A percentile compares a stretch with the other conserved stretches of the same genome.
These are phyloP conservation scores for Drosophila bunnanda DNA, from an alignment of 2,888 invertebrate species.

Conservation along the genomic window DNA sequence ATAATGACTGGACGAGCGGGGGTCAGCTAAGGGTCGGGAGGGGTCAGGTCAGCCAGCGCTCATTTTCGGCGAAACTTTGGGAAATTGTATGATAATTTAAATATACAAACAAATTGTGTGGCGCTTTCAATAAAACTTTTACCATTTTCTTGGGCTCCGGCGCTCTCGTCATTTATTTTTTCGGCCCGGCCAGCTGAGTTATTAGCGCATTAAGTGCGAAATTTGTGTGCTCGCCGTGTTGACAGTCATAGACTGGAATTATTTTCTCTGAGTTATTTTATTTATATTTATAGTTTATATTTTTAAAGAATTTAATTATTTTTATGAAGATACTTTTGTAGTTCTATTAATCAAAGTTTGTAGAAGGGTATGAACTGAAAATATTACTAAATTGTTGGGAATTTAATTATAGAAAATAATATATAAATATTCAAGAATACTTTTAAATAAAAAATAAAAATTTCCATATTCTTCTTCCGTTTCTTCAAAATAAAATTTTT, in stretches of 20 bases:
- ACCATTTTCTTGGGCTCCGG: slow-evolving; percentile 67
- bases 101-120: slow-evolving; percentile 81
- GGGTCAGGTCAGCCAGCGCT: slow-evolving; percentile 44
- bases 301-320: neutral
- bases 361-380: neutral
- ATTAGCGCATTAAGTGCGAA: slow-evolving; percentile 72
- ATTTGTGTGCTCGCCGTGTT: slow-evolving; percentile 45
- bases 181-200: slow-evolving; percentile 62
- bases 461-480: too few relatives aligned
- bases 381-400: neutral
- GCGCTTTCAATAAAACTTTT: slow-evolving; percentile 81
- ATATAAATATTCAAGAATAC: too few relatives aligned
- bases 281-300: too few relatives aligned
- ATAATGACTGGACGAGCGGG: slow-evolving; percentile 16
- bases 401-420: neutral
- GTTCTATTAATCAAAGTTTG: neutral
- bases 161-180: slow-evolving; percentile 12
- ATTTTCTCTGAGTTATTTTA: slow-evolving; percentile 6
- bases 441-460: too few relatives aligned
- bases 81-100: slow-evolving; percentile 79
- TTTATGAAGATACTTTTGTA: neutral
- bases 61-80: slow-evolving; percentile 67
- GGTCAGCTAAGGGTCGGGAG: neutral
- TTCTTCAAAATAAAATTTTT: neutral
- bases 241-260: slow-evolving; percentile 48